A percentile compares a stretch with the other conserved stretches of the same genome.
Evolutionary conservation across 2,797 vertebrate genomes (phyloP).

Genomic region (Adelosebastes latens): DNA sequence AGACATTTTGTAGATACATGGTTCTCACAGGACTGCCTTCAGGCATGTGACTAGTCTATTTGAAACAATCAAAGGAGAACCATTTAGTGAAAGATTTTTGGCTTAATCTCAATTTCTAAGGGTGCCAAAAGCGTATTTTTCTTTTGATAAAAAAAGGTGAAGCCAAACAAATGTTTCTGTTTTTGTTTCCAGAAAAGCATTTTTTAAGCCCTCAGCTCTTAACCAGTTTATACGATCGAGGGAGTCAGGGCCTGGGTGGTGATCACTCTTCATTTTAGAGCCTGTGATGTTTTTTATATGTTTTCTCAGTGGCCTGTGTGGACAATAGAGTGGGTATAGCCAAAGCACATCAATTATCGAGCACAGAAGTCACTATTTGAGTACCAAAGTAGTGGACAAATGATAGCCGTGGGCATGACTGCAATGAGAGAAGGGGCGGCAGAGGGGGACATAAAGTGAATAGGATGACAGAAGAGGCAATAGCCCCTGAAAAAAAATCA

Average conservation of each 20-base stretch:
- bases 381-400: slow-evolving; percentile 58
- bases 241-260: not conserved
- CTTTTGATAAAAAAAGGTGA: not conserved
- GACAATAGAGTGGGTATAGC: slow-evolving; percentile 43
- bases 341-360: slow-evolving; percentile 67
- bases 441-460: slow-evolving; percentile 41
- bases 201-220: slow-evolving; percentile 12
- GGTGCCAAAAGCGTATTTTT: slow-evolving; percentile 7
- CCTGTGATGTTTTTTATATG: slow-evolving; percentile 46
- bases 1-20: not conserved
- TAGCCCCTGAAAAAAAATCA: slow-evolving; percentile 55
- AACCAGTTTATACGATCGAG: slow-evolving; percentile 25
- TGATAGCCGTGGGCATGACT: slow-evolving; percentile 44
- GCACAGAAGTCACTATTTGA: slow-evolving; percentile 55
- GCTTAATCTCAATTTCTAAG: not conserved
- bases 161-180: slow-evolving; percentile 1
- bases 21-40: not conserved
- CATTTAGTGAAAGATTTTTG: not conserved
- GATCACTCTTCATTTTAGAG: slow-evolving; percentile 54
- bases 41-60: not conserved
- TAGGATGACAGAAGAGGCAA: slow-evolving; percentile 50
- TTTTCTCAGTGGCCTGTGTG: slow-evolving; percentile 25
- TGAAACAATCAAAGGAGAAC: not conserved
- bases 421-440: slow-evolving; percentile 39
- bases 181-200: slow-evolving; percentile 8